Conservation (phyloP, 2,888 invertebrate genomes). For the Cosmorhoe ocellata region DNA sequence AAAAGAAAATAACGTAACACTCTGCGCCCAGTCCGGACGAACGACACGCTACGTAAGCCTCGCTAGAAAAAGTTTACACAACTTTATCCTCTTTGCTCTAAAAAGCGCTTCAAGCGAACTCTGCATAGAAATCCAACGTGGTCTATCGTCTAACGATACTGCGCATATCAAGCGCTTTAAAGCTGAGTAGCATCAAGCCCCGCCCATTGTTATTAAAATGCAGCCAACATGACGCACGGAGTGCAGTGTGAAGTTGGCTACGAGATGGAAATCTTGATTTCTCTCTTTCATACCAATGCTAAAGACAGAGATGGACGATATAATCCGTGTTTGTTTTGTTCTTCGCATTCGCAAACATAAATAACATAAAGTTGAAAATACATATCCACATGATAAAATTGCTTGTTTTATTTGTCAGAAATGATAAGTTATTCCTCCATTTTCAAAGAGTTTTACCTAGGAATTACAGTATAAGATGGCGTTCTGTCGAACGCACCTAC, state of each 20-base stretch:
- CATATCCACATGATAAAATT: too few species aligned
- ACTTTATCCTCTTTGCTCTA: constrained; percentile 43
- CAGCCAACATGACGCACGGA: constrained; percentile 75
- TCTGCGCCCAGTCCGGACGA: constrained; percentile 57
- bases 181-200: constrained; percentile 45
- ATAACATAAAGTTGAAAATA: too few species aligned
- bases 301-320: constrained; percentile 38
- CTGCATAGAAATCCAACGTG: constrained; percentile 15
- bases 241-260: constrained; percentile 62
- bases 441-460: too few species aligned
- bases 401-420: too few species aligned
- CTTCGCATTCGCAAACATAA: neutral
- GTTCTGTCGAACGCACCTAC: too few species aligned
- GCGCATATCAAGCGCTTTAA: constrained; percentile 49
- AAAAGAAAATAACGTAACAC: constrained; percentile 49
- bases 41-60: constrained; percentile 66
- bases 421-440: too few species aligned
- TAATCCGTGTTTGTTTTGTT: constrained; percentile 13
- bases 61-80: constrained; percentile 75
- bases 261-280: constrained; percentile 35
- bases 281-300: constrained; percentile 42
- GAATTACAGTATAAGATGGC: too few species aligned
- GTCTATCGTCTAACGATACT: constrained; percentile 11
- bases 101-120: constrained; percentile 46
- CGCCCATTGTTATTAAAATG: constrained; percentile 80